These are phyloP conservation scores for Plutomurus gul DNA, from an alignment of 1,140 invertebrate species.

Conservation along the genomic window DNA sequence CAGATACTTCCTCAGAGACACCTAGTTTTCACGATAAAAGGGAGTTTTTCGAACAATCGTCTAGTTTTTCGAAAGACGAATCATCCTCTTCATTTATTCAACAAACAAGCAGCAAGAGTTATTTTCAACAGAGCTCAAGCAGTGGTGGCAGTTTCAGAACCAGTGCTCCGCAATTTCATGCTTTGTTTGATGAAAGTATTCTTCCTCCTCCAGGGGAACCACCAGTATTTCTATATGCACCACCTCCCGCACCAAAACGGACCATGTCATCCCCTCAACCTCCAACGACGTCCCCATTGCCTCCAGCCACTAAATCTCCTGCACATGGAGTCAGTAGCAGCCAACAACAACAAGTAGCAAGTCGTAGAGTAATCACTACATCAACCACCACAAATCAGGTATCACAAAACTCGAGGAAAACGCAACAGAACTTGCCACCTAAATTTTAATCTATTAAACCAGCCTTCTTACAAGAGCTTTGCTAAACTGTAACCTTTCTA, in stretches of 20 bases:
- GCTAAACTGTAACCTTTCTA: too few species aligned
- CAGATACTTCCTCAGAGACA: not conserved
- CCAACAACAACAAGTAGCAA: too few species aligned
- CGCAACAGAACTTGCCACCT: too few species aligned
- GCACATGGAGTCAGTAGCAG: too few species aligned
- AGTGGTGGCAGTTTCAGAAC: not conserved
- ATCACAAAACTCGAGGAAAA: too few species aligned
- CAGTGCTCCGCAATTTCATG: not conserved
- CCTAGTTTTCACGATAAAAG: conserved; percentile 26
- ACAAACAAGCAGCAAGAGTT: not conserved
- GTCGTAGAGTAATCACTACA: too few species aligned
- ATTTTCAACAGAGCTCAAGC: not conserved
- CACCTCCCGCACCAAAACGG: not conserved
- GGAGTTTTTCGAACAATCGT: conserved; percentile 34
- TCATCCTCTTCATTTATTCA: not conserved
- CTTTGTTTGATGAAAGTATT: conserved; percentile 7
- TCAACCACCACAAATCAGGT: too few species aligned
- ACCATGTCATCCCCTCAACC: not conserved
- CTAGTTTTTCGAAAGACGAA: not conserved
- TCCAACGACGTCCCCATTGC: not conserved
- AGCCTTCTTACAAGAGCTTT: too few species aligned
- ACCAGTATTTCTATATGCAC: conserved; percentile 36
- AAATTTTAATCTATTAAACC: too few species aligned
- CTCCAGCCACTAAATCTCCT: not conserved
- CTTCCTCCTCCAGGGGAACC: conserved; percentile 38